Base-by-base conservation (phyloP, 2,888 invertebrate genomes). In the Listrodromus nycthemerus region DNA sequence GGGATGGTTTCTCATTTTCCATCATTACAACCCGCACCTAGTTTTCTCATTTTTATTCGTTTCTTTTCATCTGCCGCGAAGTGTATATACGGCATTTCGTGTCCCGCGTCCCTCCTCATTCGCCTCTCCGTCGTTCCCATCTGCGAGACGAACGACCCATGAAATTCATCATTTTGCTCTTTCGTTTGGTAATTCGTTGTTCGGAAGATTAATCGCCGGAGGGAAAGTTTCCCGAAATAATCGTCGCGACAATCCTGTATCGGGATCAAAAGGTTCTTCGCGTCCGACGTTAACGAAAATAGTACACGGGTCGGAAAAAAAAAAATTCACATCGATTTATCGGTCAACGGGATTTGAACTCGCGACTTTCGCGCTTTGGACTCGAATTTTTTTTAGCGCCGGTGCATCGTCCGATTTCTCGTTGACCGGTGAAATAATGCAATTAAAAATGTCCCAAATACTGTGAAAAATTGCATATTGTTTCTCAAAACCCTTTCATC, bases 61-160 rank as follows among this genome's bases (percentile, higher is more conserved):
- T 67, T 73, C 67, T 55, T 80, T 66, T 67, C 73, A 66, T 73
- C 48, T n/a, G 48, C 33, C 73, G 19, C 24, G n/a, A 73, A 73
- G 73, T 73, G 66, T 33, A 55, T 55, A 55, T 21, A 21, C 21
- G 21, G 10, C 24, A 21, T 24, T 21, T 24, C 24, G 55, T 21
- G 55, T 24, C 21, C 55, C 2, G 33, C 41, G 41, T 79, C 41
- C 10, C 65, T 48, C 33, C 78, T 71, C 71, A 41, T 79, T 65
- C 65, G 13, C 41, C 71, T 65, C 45, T 73, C 65, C 66, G 71
- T 73, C 52, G 48, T 50, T 69, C 48, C 10, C 52, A 50, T 52
- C 21, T 78, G 37, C 61, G 48, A 55, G 55, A 55, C 21, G 45
- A 71, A 27, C 37, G n/a, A 16, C 21, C 21, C 58, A 27, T 58